phyloP scores from a whole-genome alignment of 2,797 vertebrate species.

The Carapus acus region DNA sequence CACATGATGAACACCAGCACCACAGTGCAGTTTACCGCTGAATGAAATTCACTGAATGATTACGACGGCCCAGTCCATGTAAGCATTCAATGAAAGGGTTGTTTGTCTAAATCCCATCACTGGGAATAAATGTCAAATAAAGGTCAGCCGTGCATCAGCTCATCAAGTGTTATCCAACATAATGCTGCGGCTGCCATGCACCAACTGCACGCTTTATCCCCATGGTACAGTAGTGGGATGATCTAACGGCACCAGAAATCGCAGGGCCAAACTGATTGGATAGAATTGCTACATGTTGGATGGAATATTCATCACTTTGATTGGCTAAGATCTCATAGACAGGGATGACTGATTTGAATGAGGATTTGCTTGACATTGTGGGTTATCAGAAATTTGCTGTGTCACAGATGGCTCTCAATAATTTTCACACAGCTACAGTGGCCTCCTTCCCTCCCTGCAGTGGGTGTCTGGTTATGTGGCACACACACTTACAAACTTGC shows the following conservation, averaged over 20 bases:
- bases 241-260: slow-evolving; percentile 26
- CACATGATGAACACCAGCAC: background rate
- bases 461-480: too few relatives aligned
- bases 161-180: background rate
- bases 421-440: background rate
- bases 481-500: background rate
- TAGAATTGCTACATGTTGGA: slow-evolving; percentile 23
- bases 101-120: background rate
- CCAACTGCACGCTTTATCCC: slow-evolving; percentile 16
- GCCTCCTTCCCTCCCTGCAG: background rate
- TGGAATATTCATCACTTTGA: slow-evolving; percentile 36
- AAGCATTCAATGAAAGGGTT: background rate
- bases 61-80: background rate
- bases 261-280: slow-evolving; percentile 29
- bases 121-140: background rate
- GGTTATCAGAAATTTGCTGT: background rate
- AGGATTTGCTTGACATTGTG: too few relatives aligned
- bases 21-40: background rate
- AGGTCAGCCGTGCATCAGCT: background rate
- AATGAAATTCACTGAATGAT: background rate
- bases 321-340: slow-evolving; percentile 24
- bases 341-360: too few relatives aligned
- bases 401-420: background rate
- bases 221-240: background rate
- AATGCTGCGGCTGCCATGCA: background rate